phyloP scores from a whole-genome alignment of 2,113 vertebrate species.

The Mustelus asterias region DNA sequence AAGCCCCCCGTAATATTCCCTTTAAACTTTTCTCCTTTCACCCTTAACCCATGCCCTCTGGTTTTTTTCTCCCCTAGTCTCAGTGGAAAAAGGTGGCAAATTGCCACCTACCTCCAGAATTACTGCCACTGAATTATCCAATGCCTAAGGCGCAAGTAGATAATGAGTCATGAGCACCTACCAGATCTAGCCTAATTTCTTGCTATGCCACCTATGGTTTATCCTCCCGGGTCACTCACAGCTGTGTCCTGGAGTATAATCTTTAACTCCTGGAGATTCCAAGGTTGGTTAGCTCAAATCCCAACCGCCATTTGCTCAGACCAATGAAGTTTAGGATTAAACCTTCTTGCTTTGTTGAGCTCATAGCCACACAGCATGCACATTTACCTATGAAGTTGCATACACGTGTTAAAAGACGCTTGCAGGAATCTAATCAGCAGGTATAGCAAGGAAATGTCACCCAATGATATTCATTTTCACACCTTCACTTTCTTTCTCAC shows the following conservation, averaged over 20 bases:
- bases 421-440: neutral
- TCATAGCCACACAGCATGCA: neutral
- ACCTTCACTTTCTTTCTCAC: constrained; percentile 43
- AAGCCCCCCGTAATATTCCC: too few relatives aligned
- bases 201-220: neutral
- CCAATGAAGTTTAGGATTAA: neutral
- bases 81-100: too few relatives aligned
- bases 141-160: too few relatives aligned
- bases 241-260: neutral
- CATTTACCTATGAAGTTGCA: neutral
- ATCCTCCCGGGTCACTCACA: neutral
- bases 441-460: neutral
- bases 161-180: too few relatives aligned
- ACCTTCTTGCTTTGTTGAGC: neutral
- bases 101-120: too few relatives aligned
- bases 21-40: too few relatives aligned
- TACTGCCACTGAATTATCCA: too few relatives aligned
- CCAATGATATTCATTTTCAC: neutral
- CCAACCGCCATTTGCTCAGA: neutral
- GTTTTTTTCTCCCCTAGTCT: too few relatives aligned
- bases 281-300: neutral
- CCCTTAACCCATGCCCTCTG: too few relatives aligned
- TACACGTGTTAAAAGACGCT: too few relatives aligned
- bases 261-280: neutral
- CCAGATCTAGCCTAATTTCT: neutral